These are phyloP conservation scores for Drosophila ohnishii DNA, from an alignment of 1,140 invertebrate species.

Conservation along the genomic window DNA sequence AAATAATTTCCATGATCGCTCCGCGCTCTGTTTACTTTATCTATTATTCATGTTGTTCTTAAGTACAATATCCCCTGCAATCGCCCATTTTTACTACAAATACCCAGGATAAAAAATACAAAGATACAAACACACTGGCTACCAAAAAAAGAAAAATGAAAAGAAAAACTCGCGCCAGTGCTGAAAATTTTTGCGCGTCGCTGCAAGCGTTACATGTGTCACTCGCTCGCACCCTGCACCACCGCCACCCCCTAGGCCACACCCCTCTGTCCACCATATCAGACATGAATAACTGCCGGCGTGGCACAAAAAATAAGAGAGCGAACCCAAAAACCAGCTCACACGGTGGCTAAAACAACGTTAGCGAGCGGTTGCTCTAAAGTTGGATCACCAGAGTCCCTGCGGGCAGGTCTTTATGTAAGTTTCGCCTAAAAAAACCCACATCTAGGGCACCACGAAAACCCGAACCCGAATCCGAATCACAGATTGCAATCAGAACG, in stretches of 20 bases:
- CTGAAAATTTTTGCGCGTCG: constrained; percentile 38
- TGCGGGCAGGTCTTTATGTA: constrained; percentile 22
- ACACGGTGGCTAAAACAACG: constrained; percentile 18
- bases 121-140: constrained; percentile 7
- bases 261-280: neutral
- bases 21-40: neutral
- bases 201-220: constrained; percentile 58
- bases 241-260: constrained; percentile 2
- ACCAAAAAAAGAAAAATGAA: constrained; percentile 1
- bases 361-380: constrained; percentile 12
- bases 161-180: constrained; percentile 29
- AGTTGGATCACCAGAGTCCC: constrained; percentile 13
- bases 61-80: constrained; percentile 4
- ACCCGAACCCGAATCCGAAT: neutral
- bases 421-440: constrained; percentile 11
- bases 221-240: constrained; percentile 19
- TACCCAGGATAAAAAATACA: constrained; percentile 6
- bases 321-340: constrained; percentile 12
- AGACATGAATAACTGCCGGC: constrained; percentile 24
- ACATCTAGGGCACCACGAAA: neutral
- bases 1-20: neutral
- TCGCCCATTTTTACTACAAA: neutral
- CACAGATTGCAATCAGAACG: constrained; percentile 34
- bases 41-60: neutral
- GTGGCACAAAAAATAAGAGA: constrained; percentile 14